Percentiles rank a stretch among this genome's conserved stretches.
Evolutionary conservation across 2,888 invertebrate species (phyloP).

Genomic region (Siphlonurus alternatus): DNA sequence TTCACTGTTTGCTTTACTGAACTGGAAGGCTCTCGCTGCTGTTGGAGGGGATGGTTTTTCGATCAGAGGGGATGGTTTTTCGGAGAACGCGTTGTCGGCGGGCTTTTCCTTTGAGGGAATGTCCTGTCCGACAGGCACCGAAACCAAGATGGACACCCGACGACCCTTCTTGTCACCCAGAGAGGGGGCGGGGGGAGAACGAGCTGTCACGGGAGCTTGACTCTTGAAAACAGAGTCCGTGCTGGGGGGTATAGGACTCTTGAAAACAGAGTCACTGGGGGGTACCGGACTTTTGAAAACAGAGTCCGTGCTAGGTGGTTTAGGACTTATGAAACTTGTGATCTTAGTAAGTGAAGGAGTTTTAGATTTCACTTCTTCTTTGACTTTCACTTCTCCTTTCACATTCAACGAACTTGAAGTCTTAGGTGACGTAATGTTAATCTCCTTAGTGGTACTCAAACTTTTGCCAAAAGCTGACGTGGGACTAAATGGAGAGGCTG

Average conservation of each 20-base stretch:
- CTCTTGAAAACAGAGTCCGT: background rate
- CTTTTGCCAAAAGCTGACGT: background rate
- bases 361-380: too few species aligned
- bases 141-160: constrained; percentile 7
- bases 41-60: background rate
- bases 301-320: background rate
- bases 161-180: background rate
- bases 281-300: background rate
- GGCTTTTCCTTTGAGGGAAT: background rate
- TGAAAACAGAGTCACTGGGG: background rate
- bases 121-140: constrained; percentile 8
- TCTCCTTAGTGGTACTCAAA: too few species aligned
- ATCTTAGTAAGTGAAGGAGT: too few species aligned
- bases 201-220: background rate
- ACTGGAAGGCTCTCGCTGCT: background rate
- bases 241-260: background rate
- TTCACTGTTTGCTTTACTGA: background rate
- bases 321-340: too few species aligned
- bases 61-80: background rate
- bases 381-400: too few species aligned
- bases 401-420: background rate
- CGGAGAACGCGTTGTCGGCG: too few species aligned
- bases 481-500: background rate
- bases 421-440: too few species aligned
- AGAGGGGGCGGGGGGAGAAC: background rate